Evolutionary conservation across 1,140 invertebrate species (phyloP).

Genomic region (Intoshia linei): DNA sequence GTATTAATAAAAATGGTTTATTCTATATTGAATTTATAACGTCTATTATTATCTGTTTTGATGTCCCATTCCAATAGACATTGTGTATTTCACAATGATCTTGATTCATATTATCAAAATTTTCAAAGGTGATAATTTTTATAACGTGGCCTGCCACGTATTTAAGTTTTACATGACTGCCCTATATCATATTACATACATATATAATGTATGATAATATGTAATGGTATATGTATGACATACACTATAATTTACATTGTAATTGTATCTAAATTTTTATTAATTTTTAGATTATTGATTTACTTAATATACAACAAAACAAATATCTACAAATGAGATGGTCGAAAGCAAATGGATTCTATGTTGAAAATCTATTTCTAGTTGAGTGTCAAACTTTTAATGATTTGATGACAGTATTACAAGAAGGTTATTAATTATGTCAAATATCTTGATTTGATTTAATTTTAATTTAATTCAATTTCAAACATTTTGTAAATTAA

Average conservation of each 20-base stretch:
- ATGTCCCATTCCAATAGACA: no score
- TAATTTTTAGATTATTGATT: constrained; percentile 44
- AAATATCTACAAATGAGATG: constrained; percentile 40
- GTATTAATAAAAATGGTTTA: background rate
- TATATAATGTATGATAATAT: background rate
- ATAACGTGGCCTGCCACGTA: no score
- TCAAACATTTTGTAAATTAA: no score
- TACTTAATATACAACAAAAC: constrained; percentile 43
- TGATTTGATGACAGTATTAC: constrained; percentile 56
- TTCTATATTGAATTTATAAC: no score
- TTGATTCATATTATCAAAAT: no score
- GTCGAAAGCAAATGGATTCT: constrained; percentile 67
- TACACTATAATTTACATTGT: background rate
- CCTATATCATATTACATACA: no score
- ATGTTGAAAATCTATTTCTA: constrained; percentile 69
- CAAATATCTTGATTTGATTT: background rate
- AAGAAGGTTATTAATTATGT: constrained; percentile 37
- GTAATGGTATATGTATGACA: background rate
- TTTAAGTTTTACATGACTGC: no score
- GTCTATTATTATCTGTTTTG: background rate
- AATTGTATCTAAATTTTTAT: background rate
- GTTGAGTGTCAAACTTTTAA: constrained; percentile 70
- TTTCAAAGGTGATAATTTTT: no score
- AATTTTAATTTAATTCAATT: background rate
- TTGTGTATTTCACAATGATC: no score